Base-by-base conservation (phyloP, 2,888 invertebrate species). In the Matsumyia berberina region DNA sequence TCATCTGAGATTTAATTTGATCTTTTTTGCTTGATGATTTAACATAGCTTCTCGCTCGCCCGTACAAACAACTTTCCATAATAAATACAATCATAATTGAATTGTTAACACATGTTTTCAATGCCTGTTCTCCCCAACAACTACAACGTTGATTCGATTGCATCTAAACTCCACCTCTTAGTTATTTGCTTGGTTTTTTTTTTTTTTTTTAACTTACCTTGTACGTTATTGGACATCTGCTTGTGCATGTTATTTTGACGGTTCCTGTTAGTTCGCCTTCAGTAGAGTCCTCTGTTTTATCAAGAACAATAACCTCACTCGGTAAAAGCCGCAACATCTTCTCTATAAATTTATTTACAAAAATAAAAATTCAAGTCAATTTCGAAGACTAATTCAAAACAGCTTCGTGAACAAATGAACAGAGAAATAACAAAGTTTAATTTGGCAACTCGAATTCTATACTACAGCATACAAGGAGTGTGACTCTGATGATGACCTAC, bases 281-380 rank as follows among this genome's bases (percentile, higher is more conserved):
- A 42, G 86, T 90, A 8, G 62, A 69, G 55, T 87, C 87, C 58
- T 90, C 90, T 8, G 88, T 87, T 79, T 92, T 94, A 86, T 93
- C 93, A 89, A 97, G 97, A 58, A 93, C 90, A 69, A 98, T 94
- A 31, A 94, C 93, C 86, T 96, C 95, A 17, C 94, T 94, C 0
- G 96, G 96, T 29, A 93, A 93, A 29, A 95, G 92, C 55, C 92
- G 93, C 60, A 96, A 90, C 92, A 94, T 93, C 86, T 94, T 94
- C 64, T 93, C 94, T 55, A 90, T 0, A 86, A 86, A 62, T 58
- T 76, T 72, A 78, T 74, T 51, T 15, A 55, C 46, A 77, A 86
- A 31, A 58, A 58, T 15, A 4, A 15, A 42, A 44, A 44, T 17
- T 15, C 12, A 55, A 51, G 31, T 17, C 12, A 5, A 31, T 24